Conservation (phyloP, 2,113 vertebrate genomes). For the Crotalus helleri region DNA sequence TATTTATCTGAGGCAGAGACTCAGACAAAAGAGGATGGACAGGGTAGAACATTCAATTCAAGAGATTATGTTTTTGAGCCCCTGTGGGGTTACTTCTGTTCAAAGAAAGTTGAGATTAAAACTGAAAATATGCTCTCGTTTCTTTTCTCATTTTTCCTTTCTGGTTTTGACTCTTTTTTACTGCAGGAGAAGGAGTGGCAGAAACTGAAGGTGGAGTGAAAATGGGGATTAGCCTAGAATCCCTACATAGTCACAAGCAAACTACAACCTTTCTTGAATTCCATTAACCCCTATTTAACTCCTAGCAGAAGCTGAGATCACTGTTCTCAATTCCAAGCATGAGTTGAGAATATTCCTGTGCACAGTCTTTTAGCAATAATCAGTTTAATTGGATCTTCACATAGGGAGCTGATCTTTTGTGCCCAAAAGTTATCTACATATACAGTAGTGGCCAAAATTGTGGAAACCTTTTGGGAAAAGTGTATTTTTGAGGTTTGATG, state of each 20-base stretch:
- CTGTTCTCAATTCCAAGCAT: not conserved
- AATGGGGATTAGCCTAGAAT: not conserved
- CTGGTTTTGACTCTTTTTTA: not conserved
- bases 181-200: not conserved
- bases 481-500: no score
- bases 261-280: not conserved
- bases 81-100: not conserved
- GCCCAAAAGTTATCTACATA: not conserved
- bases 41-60: not conserved
- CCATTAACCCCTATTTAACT: not conserved
- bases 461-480: no score
- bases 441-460: no score
- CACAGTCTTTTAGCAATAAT: not conserved
- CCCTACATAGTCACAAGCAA: not conserved
- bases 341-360: not conserved
- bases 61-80: not conserved
- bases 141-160: not conserved
- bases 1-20: not conserved
- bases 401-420: not conserved
- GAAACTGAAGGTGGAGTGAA: not conserved
- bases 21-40: no score
- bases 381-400: not conserved
- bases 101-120: not conserved
- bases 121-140: not conserved
- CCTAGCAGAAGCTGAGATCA: not conserved